phyloP scores from a whole-genome alignment of 2,113 vertebrate species.

The Emydocephalus ijimae region DNA sequence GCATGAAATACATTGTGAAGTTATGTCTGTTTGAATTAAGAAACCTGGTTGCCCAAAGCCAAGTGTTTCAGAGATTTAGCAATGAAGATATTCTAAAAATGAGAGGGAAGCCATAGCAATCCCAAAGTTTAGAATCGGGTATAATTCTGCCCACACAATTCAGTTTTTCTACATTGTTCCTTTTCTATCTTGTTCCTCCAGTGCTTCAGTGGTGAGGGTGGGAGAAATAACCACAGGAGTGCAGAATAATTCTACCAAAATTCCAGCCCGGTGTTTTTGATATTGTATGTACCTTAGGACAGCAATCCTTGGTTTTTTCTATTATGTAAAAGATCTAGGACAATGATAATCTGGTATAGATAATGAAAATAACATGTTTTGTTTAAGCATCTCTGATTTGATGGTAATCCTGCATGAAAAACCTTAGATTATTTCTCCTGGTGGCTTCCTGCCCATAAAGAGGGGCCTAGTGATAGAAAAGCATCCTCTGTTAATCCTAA shows the following conservation, averaged over 20 bases:
- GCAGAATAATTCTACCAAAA: neutral
- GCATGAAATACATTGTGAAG: neutral
- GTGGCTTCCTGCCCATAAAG: neutral
- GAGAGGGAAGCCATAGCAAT: neutral
- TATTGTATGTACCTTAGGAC: neutral
- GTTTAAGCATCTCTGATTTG: neutral
- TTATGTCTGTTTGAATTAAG: neutral
- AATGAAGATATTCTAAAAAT: neutral
- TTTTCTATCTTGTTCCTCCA: neutral
- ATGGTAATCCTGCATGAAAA: neutral
- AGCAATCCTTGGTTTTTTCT: neutral
- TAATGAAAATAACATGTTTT: neutral
- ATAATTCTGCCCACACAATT: neutral
- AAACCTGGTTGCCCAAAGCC: neutral
- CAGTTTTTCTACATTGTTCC: neutral
- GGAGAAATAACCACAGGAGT: neutral
- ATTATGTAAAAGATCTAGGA: neutral
- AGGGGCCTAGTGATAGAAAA: neutral
- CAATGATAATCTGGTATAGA: neutral
- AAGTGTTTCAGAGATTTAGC: neutral
- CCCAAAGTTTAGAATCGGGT: neutral
- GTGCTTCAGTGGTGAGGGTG: neutral
- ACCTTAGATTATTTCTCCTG: neutral
- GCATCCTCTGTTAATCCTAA: neutral
- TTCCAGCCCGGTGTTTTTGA: neutral